phyloP scores from a whole-genome alignment of 2,113 vertebrate genomes.

The Vulpes lagopus region DNA sequence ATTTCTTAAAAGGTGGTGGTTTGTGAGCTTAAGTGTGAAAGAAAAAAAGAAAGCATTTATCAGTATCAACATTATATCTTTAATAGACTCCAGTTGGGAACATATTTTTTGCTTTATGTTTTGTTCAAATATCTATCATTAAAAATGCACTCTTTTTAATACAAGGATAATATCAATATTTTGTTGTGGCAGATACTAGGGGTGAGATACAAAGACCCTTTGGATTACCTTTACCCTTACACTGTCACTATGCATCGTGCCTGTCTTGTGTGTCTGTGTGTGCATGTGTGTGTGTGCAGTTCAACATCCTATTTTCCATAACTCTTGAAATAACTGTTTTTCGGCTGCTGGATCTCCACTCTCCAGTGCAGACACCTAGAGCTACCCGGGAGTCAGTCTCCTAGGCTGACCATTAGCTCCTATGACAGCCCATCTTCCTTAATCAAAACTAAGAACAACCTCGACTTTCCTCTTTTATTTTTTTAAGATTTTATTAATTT shows the following conservation, averaged over 20 bases:
- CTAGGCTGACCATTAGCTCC: background rate
- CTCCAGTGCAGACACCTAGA: background rate
- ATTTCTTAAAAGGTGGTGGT: background rate
- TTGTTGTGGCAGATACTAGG: background rate
- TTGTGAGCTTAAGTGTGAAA: background rate
- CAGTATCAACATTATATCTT: background rate
- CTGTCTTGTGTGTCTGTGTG: background rate
- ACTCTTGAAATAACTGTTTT: background rate
- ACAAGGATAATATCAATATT: background rate
- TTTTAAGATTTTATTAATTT: no score
- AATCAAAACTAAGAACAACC: background rate
- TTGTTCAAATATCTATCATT: background rate
- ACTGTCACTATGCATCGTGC: no score
- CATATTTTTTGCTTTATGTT: background rate
- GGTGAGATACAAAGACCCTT: fast-evolving
- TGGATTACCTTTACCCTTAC: background rate
- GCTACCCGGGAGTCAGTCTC: background rate
- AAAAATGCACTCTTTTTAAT: background rate
- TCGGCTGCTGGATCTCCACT: background rate
- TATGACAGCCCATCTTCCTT: background rate
- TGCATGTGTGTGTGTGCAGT: background rate
- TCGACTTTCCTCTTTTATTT: background rate
- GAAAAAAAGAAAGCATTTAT: background rate
- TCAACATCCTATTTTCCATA: background rate
- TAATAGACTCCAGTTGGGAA: background rate